A percentile compares a stretch with the other conserved stretches of the same genome.
These are phyloP conservation scores for Sialis fuliginosa DNA, from an alignment of 2,888 invertebrate genomes.

Conservation along the genomic window DNA sequence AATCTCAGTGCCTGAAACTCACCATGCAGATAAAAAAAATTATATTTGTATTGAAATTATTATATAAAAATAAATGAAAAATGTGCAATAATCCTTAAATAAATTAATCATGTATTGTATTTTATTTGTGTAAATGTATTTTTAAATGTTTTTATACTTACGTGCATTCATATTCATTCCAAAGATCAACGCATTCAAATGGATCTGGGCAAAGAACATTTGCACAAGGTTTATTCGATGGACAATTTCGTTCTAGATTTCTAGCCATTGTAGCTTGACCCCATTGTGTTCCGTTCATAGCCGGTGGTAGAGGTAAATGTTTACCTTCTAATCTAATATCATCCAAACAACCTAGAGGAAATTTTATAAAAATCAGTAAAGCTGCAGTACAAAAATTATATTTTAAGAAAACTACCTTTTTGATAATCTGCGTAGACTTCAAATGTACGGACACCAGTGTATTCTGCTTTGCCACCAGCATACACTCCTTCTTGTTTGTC, in stretches of 20 bases:
- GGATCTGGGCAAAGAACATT: conserved; percentile 87
- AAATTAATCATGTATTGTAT: not conserved
- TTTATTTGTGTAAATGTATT: not conserved
- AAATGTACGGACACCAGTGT: conserved; percentile 82
- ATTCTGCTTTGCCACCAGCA: conserved; percentile 90
- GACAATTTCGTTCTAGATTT: conserved; percentile 81
- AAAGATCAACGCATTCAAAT: conserved; percentile 88
- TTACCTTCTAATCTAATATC: conserved; percentile 84
- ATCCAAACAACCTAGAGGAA: conserved; percentile 53
- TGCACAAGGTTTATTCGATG: conserved; percentile 87
- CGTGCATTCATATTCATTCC: conserved; percentile 99
- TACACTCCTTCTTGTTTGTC: conserved; percentile 92
- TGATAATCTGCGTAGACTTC: conserved; percentile 91
- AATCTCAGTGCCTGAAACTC: not conserved
- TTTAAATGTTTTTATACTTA: conserved; percentile 35
- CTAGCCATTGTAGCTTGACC: conserved; percentile 89
- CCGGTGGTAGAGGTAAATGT: conserved; percentile 83
- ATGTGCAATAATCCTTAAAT: not conserved
- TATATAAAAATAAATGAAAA: not conserved
- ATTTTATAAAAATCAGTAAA: not conserved
- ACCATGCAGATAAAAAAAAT: conserved; percentile 1
- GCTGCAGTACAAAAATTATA: not conserved
- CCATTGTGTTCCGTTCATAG: conserved; percentile 91
- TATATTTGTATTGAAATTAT: not conserved
- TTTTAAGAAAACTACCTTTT: conserved; percentile 42